A percentile compares a stretch with the other conserved stretches of the same genome.
These are phyloP conservation scores for Formicarius rufipectus DNA, from an alignment of 2,113 vertebrate species.

Conservation along the genomic window DNA sequence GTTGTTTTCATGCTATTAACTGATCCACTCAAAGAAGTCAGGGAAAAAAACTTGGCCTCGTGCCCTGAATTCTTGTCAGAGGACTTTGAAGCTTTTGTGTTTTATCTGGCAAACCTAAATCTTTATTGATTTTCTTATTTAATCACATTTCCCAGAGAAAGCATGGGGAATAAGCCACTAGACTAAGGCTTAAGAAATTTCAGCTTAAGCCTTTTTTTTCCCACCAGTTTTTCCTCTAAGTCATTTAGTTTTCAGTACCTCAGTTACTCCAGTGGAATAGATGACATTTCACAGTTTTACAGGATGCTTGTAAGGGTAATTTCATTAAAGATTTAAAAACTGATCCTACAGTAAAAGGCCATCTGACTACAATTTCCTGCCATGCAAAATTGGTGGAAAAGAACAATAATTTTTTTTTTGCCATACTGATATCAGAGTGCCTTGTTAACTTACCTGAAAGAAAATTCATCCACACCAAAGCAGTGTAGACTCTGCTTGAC, in stretches of 20 bases:
- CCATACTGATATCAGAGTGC: background rate
- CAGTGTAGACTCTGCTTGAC: background rate
- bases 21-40: background rate
- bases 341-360: conserved; percentile 29
- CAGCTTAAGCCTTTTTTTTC: background rate
- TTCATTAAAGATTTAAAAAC: conserved; percentile 52
- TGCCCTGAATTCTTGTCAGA: conserved; percentile 50
- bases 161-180: conserved; percentile 37
- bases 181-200: conserved; percentile 35
- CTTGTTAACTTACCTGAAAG: background rate
- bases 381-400: background rate
- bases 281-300: conserved; percentile 32
- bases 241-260: conserved; percentile 47
- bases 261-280: conserved; percentile 2
- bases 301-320: conserved; percentile 42
- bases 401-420: background rate
- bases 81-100: conserved; percentile 55
- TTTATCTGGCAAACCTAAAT: conserved; percentile 60
- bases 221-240: background rate
- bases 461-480: background rate
- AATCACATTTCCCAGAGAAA: conserved; percentile 59
- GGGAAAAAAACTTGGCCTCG: conserved; percentile 14
- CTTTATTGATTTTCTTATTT: conserved; percentile 68
- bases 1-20: conserved; percentile 59
- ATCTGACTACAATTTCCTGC: conserved; percentile 29